Evolutionary conservation across 2,888 invertebrate species (phyloP).

Genomic region (Teleiodes luculella): DNA sequence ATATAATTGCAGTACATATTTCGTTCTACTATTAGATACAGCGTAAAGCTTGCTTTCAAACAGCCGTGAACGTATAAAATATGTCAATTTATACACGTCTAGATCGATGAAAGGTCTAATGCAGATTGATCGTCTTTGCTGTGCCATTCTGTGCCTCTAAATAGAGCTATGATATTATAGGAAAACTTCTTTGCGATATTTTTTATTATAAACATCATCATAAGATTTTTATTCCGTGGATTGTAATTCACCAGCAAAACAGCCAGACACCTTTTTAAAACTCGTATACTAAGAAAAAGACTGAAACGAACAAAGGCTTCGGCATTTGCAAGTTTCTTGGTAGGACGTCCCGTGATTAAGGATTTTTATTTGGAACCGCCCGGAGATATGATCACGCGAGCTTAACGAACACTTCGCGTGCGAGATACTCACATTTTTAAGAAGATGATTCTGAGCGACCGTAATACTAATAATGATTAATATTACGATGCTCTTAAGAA

Average conservation of each 20-base stretch:
- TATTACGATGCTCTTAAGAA: slow-evolving; percentile 36
- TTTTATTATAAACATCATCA: too few species aligned
- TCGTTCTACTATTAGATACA: neutral
- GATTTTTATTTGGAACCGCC: slow-evolving; percentile 5
- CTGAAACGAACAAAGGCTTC: neutral
- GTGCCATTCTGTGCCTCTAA: too few species aligned
- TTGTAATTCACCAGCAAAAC: too few species aligned
- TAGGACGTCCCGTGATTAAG: slow-evolving; percentile 12
- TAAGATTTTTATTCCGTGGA: too few species aligned
- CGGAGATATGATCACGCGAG: slow-evolving; percentile 17
- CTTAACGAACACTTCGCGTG: slow-evolving; percentile 20
- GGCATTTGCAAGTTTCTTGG: slow-evolving; percentile 1
- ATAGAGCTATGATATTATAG: too few species aligned
- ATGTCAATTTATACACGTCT: too few species aligned
- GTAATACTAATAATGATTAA: neutral
- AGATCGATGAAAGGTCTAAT: too few species aligned
- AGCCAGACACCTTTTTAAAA: too few species aligned
- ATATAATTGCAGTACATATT: slow-evolving; percentile 19
- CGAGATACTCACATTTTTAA: neutral
- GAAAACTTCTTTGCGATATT: too few species aligned
- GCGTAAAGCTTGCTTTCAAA: neutral
- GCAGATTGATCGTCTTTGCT: too few species aligned
- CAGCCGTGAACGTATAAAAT: neutral
- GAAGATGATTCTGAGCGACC: too few species aligned
- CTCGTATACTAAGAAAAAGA: neutral